phyloP scores from a whole-genome alignment of 2,888 invertebrate genomes.

The Resseliella maxima region DNA sequence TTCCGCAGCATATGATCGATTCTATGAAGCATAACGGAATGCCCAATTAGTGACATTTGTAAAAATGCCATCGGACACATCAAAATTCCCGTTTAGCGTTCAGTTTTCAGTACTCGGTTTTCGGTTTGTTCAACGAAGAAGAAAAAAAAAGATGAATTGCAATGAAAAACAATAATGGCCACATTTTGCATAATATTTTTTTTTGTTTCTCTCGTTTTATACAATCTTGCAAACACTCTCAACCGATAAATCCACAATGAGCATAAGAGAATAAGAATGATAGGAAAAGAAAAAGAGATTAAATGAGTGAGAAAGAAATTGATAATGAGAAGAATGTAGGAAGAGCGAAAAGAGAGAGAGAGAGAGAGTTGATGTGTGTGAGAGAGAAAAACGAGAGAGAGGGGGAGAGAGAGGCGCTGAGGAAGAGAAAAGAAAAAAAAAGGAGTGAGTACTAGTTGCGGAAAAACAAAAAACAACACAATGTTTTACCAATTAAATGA shows the following conservation, averaged over 20 bases:
- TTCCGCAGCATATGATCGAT: constrained; percentile 44
- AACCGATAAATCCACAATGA: constrained; percentile 17
- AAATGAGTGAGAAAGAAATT: no score
- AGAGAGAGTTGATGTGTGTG: no score
- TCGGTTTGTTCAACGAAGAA: no score
- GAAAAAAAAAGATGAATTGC: neutral
- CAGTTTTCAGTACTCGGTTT: neutral
- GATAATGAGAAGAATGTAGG: no score
- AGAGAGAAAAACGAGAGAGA: no score
- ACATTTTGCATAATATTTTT: neutral
- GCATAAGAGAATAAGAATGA: no score
- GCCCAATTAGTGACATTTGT: constrained; percentile 54
- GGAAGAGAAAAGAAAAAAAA: no score
- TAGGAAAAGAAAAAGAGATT: no score
- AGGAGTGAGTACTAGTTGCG: no score
- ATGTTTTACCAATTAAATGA: constrained; percentile 37
- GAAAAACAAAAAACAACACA: no score
- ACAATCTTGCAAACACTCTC: neutral
- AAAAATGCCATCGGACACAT: constrained; percentile 24
- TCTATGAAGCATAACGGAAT: constrained; percentile 39
- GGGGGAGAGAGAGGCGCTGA: no score
- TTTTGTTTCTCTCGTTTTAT: neutral
- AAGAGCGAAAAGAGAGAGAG: no score
- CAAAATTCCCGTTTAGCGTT: neutral
- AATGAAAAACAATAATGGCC: neutral